These are phyloP conservation scores for Lacerta viridis DNA, from an alignment of 2,797 vertebrate species.

Conservation along the genomic window DNA sequence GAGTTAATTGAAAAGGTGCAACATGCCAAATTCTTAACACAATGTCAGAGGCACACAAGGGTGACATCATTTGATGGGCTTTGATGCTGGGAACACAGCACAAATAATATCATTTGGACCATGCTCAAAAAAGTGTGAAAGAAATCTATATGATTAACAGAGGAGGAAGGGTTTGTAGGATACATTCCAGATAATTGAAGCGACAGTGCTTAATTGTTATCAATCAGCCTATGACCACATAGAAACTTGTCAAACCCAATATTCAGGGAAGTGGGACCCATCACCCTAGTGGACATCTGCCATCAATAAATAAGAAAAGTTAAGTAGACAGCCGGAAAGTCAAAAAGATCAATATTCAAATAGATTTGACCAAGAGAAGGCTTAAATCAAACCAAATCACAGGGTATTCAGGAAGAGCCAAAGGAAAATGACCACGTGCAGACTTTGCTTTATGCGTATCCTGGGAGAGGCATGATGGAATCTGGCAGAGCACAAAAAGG, in stretches of 20 bases:
- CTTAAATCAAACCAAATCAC: not conserved
- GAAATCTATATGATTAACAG: conserved; percentile 26
- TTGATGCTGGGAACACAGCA: conserved; percentile 26
- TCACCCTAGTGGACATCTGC: not conserved
- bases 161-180: conserved; percentile 4
- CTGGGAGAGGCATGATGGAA: not conserved
- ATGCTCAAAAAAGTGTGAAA: conserved; percentile 22
- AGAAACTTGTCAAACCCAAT: conserved; percentile 7
- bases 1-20: conserved; percentile 37
- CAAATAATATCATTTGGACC: conserved; percentile 33
- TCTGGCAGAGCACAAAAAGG: not conserved
- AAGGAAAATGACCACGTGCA: not conserved
- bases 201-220: conserved; percentile 34
- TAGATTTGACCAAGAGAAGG: not conserved
- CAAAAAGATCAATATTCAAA: conserved; percentile 28
- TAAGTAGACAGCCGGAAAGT: conserved; percentile 16
- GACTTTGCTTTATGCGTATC: not conserved
- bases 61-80: conserved; percentile 19
- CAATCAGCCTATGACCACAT: not conserved
- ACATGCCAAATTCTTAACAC: conserved; percentile 17
- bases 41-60: conserved; percentile 38
- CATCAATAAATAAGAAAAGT: conserved; percentile 13
- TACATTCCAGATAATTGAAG: conserved; percentile 34
- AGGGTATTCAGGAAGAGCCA: not conserved
- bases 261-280: conserved; percentile 9